Conservation (phyloP, 92 coral and sea anemone genomes). For the Palythoa caribaeorum region DNA sequence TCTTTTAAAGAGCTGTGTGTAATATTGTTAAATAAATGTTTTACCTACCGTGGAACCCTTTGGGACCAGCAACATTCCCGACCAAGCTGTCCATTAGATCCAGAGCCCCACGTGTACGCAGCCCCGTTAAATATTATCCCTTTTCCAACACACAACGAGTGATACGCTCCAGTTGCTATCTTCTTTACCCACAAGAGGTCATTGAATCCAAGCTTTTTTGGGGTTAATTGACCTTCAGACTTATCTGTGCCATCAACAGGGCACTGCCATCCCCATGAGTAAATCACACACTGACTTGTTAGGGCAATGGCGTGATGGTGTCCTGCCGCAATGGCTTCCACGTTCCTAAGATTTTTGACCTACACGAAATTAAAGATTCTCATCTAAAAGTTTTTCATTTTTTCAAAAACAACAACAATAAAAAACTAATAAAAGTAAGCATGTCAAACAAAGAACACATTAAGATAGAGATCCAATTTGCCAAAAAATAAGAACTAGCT, state of each 20-base stretch:
- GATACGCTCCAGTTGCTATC: constrained; percentile 72
- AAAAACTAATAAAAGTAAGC: too few relatives aligned
- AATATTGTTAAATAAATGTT: not conserved
- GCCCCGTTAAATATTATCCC: constrained; percentile 50
- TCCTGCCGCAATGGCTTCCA: constrained; percentile 67
- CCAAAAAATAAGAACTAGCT: too few relatives aligned
- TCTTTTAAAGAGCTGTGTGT: not conserved
- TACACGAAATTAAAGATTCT: not conserved
- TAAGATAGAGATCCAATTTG: too few relatives aligned
- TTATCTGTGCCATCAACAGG: constrained; percentile 20
- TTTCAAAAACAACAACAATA: too few relatives aligned
- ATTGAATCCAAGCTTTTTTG: constrained; percentile 49
- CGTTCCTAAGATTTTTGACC: constrained; percentile 55
- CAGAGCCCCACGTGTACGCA: constrained; percentile 74
- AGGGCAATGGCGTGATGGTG: constrained; percentile 70
- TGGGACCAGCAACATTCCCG: constrained; percentile 21
- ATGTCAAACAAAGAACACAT: too few relatives aligned
- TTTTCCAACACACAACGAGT: constrained; percentile 59
- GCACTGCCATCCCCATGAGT: constrained; percentile 71
- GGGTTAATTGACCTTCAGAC: constrained; percentile 20
- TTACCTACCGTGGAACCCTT: constrained; percentile 8
- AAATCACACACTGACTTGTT: constrained; percentile 49
- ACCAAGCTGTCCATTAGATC: constrained; percentile 74
- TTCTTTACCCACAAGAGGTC: constrained; percentile 52
- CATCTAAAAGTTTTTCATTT: not conserved